Evolutionary conservation across 2,113 vertebrate species (phyloP).

Genomic region (Sorex araneus): DNA sequence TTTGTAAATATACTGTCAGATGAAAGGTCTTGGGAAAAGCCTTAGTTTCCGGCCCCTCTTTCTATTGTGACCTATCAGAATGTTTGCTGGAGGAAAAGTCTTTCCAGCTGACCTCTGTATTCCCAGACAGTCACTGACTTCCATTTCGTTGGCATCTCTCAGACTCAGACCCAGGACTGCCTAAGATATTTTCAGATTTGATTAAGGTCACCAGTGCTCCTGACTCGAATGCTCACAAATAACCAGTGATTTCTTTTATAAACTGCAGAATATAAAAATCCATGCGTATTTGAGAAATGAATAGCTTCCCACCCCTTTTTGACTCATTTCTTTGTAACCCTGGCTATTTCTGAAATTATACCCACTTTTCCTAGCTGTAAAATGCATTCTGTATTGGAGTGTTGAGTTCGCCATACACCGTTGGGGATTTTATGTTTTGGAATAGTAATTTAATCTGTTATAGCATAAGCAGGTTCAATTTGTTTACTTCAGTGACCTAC

Average conservation of each 20-base stretch:
- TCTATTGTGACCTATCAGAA: background rate
- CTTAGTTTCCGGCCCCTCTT: background rate
- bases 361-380: slow-evolving; percentile 39
- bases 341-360: slow-evolving; percentile 63
- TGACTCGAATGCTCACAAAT: slow-evolving; percentile 57
- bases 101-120: background rate
- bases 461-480: slow-evolving; percentile 60
- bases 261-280: slow-evolving; percentile 10
- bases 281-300: slow-evolving; percentile 12
- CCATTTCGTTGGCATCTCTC: background rate
- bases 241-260: slow-evolving; percentile 22
- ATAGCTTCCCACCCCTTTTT: background rate
- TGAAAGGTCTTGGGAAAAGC: background rate
- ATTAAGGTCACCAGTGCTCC: background rate
- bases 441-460: slow-evolving; percentile 61
- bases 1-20: background rate
- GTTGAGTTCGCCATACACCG: slow-evolving; percentile 55
- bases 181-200: slow-evolving; percentile 34
- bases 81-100: background rate
- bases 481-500: slow-evolving; percentile 75
- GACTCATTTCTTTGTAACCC: slow-evolving; percentile 54
- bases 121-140: slow-evolving; percentile 24
- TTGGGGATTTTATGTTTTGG: slow-evolving; percentile 64
- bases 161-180: background rate
- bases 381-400: slow-evolving; percentile 55